phyloP scores from a whole-genome alignment of 2,797 vertebrate species.

The Pitangus sulphuratus region DNA sequence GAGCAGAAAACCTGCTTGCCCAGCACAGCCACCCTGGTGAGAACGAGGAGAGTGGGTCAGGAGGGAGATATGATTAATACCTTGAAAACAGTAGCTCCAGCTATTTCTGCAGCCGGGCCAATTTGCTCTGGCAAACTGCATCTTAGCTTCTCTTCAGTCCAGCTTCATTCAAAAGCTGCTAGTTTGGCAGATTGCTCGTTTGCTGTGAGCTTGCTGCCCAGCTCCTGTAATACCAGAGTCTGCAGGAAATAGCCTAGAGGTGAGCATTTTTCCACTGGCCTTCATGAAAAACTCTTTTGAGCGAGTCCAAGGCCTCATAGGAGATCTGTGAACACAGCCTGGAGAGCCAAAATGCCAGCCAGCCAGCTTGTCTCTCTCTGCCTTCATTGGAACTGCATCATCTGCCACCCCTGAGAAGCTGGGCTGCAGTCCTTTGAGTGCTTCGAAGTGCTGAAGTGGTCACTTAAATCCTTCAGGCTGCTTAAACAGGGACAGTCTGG shows the following conservation, averaged over 20 bases:
- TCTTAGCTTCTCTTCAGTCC: not conserved
- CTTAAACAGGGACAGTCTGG: not conserved
- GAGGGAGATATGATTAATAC: not conserved
- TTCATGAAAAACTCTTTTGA: not conserved
- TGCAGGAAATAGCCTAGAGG: not conserved
- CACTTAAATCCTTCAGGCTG: not conserved
- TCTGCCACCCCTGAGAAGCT: not conserved
- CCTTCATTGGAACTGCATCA: not conserved
- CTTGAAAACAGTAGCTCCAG: not conserved
- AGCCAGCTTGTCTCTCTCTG: not conserved
- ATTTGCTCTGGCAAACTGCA: not conserved
- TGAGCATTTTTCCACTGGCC: not conserved
- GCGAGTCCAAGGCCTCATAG: not conserved
- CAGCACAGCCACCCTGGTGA: not conserved
- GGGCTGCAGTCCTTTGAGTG: not conserved
- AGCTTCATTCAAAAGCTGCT: not conserved
- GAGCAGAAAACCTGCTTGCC: slow-evolving; percentile 25
- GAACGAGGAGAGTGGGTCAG: not conserved
- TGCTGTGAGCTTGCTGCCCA: not conserved
- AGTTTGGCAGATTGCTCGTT: not conserved
- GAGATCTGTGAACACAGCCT: not conserved
- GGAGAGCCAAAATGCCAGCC: not conserved
- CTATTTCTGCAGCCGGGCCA: not conserved
- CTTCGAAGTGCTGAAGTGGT: not conserved
- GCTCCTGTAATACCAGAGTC: not conserved